phyloP scores from a whole-genome alignment of 37 sponge, comb jelly and placozoan genomes.

The Diacarnus erythraeanus region DNA sequence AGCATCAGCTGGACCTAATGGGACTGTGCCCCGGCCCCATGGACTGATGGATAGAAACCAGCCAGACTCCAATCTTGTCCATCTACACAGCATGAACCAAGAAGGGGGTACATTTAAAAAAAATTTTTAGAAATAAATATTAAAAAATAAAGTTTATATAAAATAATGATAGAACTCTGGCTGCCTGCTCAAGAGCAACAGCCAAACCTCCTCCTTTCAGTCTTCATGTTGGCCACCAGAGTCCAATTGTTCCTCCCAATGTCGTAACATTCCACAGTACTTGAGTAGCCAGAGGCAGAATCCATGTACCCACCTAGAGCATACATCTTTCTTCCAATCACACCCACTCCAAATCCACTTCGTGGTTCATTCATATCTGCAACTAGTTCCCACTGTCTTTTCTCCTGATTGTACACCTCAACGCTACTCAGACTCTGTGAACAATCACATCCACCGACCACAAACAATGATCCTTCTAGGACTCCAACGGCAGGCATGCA shows the following conservation, averaged over 20 bases:
- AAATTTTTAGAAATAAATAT: conserved; percentile 6
- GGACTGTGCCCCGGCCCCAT: no score
- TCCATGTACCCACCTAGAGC: conserved; percentile 84
- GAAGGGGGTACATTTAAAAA: no score
- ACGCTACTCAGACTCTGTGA: conserved; percentile 55
- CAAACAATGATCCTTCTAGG: conserved; percentile 48
- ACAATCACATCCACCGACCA: conserved; percentile 77
- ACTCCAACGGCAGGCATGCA: conserved; percentile 72
- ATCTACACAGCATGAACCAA: no score
- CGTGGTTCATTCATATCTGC: conserved; percentile 57
- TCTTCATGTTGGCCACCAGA: conserved; percentile 43
- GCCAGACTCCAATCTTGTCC: no score
- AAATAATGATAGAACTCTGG: no score
- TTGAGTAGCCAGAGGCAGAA: conserved; percentile 36
- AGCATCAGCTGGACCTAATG: no score
- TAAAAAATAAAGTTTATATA: background rate
- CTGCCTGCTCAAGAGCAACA: conserved; percentile 88
- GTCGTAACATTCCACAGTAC: conserved; percentile 74
- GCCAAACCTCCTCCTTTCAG: conserved; percentile 74
- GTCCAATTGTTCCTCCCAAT: conserved; percentile 52
- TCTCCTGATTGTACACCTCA: conserved; percentile 81
- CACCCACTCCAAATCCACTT: conserved; percentile 76
- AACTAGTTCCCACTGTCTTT: conserved; percentile 48
- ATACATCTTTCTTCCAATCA: conserved; percentile 67
- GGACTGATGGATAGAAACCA: no score